Percentiles rank a stretch among this genome's conserved stretches.
These are phyloP conservation scores for Dione vanillae DNA, from an alignment of 2,888 invertebrate species.

Conservation along the genomic window DNA sequence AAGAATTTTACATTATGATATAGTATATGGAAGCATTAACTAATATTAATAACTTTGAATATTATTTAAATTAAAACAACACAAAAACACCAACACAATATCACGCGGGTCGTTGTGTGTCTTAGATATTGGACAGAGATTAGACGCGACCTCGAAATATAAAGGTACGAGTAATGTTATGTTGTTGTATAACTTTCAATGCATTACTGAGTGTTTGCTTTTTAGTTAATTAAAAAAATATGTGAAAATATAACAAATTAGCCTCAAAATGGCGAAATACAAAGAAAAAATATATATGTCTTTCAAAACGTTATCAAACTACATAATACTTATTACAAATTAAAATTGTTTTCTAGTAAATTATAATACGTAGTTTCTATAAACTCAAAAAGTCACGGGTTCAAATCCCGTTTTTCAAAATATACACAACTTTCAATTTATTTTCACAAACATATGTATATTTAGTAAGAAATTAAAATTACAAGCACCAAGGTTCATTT, in stretches of 20 bases:
- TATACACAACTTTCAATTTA: not conserved
- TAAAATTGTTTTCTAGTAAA: not conserved
- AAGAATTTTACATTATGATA: too few species aligned
- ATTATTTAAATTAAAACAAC: not conserved
- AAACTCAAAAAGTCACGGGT: not conserved
- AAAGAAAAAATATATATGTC: too few species aligned
- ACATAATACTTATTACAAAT: not conserved
- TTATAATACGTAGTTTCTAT: not conserved
- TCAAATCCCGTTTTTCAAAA: not conserved
- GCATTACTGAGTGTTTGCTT: not conserved
- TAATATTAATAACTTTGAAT: not conserved
- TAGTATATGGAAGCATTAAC: too few species aligned
- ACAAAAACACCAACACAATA: not conserved
- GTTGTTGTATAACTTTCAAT: not conserved
- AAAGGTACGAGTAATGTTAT: not conserved
- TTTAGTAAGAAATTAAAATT: too few species aligned
- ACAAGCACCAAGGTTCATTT: not conserved
- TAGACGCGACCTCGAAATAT: not conserved
- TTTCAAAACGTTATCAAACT: too few species aligned
- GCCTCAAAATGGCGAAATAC: too few species aligned
- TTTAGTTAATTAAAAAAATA: not conserved
- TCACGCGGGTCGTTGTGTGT: not conserved
- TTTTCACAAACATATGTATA: not conserved
- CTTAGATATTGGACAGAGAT: constrained; percentile 3
- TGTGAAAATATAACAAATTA: too few species aligned